Percentiles rank a stretch among this genome's conserved stretches.
phyloP scores from a whole-genome alignment of 1,140 invertebrate species.

The Bacillus rossius region DNA sequence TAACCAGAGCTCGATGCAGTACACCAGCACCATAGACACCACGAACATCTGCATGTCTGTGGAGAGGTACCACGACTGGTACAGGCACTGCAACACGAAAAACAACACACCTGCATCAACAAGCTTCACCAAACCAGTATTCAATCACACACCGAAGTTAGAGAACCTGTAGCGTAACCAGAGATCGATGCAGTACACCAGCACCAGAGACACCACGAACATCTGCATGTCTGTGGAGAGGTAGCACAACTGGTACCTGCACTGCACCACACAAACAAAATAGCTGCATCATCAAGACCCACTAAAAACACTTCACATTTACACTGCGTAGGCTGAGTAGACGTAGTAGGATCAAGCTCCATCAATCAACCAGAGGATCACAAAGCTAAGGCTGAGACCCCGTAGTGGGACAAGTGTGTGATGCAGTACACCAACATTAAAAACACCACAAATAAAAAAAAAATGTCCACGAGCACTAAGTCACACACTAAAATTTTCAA shows the following conservation, averaged over 20 bases:
- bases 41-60: constrained; percentile 53
- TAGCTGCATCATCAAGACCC: background rate
- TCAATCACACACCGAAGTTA: constrained; percentile 41
- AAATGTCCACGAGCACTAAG: no score
- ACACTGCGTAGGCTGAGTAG: constrained; percentile 44
- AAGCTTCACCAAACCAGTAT: background rate
- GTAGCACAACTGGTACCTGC: constrained; percentile 54
- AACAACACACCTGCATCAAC: background rate
- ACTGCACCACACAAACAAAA: constrained; percentile 31
- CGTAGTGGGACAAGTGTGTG: no score
- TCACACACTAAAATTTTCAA: no score
- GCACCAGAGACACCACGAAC: constrained; percentile 43
- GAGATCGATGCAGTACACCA: constrained; percentile 44
- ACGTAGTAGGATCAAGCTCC: constrained; percentile 44
- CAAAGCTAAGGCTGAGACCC: no score
- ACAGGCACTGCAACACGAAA: constrained; percentile 44
- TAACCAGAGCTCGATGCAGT: constrained; percentile 49
- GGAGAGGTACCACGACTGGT: constrained; percentile 52
- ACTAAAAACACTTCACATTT: constrained; percentile 20
- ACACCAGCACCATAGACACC: constrained; percentile 42
- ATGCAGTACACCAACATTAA: no score
- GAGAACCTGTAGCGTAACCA: constrained; percentile 54
- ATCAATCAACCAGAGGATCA: background rate
- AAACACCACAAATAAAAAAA: no score
- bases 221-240: constrained; percentile 53